A percentile compares a stretch with the other conserved stretches of the same genome.
Evolutionary conservation across 2,113 vertebrate genomes (phyloP).

Genomic region (Tragelaphus imberbis): DNA sequence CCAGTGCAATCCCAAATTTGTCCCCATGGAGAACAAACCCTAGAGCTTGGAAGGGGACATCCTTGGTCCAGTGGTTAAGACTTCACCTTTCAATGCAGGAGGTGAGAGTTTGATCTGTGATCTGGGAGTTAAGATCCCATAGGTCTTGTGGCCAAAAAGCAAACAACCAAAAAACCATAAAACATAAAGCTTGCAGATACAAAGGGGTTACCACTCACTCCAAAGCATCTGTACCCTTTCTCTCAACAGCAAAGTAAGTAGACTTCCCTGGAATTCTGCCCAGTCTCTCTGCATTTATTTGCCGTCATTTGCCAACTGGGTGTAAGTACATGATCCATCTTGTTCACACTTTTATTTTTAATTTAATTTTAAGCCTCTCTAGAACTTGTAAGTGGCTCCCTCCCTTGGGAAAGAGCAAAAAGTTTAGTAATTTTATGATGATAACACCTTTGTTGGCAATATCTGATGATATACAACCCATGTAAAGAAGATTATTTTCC

Average conservation of each 20-base stretch:
- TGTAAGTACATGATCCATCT: not conserved
- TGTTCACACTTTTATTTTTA: not conserved
- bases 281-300: not conserved
- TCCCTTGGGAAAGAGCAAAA: not conserved
- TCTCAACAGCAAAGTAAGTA: not conserved
- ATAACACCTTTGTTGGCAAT: not conserved
- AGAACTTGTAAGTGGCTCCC: not conserved
- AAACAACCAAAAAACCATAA: not conserved
- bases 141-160: not conserved
- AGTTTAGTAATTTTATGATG: not conserved
- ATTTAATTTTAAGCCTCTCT: fast-evolving
- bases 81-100: not conserved
- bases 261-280: not conserved
- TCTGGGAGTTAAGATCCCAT: not conserved
- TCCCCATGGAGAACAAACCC: not conserved
- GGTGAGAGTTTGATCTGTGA: not conserved
- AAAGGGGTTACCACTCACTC: not conserved
- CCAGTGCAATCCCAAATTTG: not conserved
- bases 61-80: not conserved
- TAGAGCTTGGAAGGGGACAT: not conserved
- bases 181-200: not conserved
- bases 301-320: not conserved
- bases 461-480: conserved; percentile 21
- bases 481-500: conserved; percentile 46
- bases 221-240: not conserved